Base-by-base conservation (phyloP, 2,888 invertebrate species). In the Julus scandinavius region DNA sequence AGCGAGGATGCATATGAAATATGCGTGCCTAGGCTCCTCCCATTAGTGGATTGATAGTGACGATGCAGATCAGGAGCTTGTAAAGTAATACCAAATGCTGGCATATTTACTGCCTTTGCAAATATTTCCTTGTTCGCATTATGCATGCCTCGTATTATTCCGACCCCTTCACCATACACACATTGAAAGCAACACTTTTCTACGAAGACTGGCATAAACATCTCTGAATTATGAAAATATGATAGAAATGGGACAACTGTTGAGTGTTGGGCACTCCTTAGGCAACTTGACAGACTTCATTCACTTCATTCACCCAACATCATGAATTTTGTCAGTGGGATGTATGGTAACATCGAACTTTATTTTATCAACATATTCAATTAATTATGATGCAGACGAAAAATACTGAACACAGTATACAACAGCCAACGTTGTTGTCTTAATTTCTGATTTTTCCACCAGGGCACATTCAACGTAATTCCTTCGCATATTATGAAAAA, bases 1-100 rank as follows among this genome's bases (percentile, higher is more conserved):
- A 72, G 72, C 72, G 72, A 72, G 72, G 72, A 72, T 72, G 20
- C 7, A 72, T 20, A 20, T 29, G n/a, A 63, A 17, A 17, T 72
- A 72, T 72, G 72, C 72, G 72, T 72, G 72, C 72, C 2, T 7
- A 72, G 72, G 9, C 72, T 72, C 72, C 72, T 20, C 72, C 72
- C 72, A 72, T 72, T 72, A 20, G 72, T 20, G 20, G 72, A 72
- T 72, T 72, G 72, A 72, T 72, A 72, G 72, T 72, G 72, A 72
- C 72, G 29, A 72, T 20, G 72, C 4, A 72, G 20, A 72, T 72
- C 5, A 20, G 17, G 17, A 29, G 72, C 54, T 54, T 54, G 54
- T 20, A 20, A n/a, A 72, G 72, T 20, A 72, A 72, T 72, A 72
- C 72, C n/a, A 72, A 72, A 72, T 72, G 63, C 17, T n/a, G 63